Conservation (phyloP, 2,113 vertebrate species). For the Chloroceryle aenea region DNA sequence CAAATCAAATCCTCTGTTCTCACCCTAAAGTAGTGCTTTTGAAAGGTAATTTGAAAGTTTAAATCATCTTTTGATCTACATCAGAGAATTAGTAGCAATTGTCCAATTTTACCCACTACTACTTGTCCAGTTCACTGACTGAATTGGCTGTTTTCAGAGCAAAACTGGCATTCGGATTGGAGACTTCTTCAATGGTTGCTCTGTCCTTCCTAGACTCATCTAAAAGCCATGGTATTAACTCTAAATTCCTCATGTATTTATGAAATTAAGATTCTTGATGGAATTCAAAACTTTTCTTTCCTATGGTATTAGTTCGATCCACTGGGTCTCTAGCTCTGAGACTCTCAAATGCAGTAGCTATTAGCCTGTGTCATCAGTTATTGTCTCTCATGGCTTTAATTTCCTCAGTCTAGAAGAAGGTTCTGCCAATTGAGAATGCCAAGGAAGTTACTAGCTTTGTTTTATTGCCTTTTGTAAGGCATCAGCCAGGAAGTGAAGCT, state of each 20-base stretch:
- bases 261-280: not conserved
- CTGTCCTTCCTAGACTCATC: not conserved
- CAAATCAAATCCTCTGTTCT: not conserved
- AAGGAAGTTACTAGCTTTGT: not conserved
- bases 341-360: not conserved
- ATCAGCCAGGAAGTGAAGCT: not conserved
- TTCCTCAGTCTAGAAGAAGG: not conserved
- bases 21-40: not conserved
- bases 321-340: fast-evolving
- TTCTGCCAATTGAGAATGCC: not conserved
- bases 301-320: not conserved
- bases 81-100: not conserved
- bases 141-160: not conserved
- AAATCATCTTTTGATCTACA: not conserved
- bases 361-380: not conserved
- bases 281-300: not conserved
- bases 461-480: not conserved
- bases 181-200: not conserved
- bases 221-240: not conserved
- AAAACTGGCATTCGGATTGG: not conserved
- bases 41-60: not conserved
- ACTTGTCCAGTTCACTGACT: not conserved
- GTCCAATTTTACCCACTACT: not conserved
- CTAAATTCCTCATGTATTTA: not conserved
- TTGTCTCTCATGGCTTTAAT: not conserved